Base-by-base conservation (phyloP, 2,113 vertebrate genomes). In the Embiotoca jacksoni region DNA sequence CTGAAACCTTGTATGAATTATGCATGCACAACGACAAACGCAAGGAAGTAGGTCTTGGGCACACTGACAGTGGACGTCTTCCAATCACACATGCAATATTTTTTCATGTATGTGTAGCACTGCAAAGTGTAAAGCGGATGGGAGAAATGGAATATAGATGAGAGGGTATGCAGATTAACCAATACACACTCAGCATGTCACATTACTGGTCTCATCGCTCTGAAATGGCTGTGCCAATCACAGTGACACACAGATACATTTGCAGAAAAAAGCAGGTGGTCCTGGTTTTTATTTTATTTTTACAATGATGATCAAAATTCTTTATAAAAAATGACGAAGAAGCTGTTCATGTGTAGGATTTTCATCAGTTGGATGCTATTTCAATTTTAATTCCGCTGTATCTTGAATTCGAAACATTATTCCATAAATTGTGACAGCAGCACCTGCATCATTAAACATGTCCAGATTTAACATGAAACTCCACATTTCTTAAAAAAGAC, bases 141-240 rank as follows among this genome's bases (percentile, higher is more conserved):
- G 32, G 14, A 5, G 32, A 10, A 44, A 16, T 13, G 52, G n/a
- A 62, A 52, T 4, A 3, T 49, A 71, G 47, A 49, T 72, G 36
- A 52, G 56, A 16, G 13, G 61, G 44, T 49, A 47, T 65, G 16
- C 8, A 36, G 36, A 37, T 61, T 16, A 39, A 14, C 5, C 10
- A 72, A 37, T 39, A 14, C 5, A 31, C 46, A 10, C 13, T 2
- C 35, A 16, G 33, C 5, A 4, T 39, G 35, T 30, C 57, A 52
- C 6, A n/a, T 33, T 16, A 41, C 23, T 44, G 59, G 37, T 44
- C 46, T 53, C 3, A 10, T 37, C 0, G 6, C 47, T 39, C 33
- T 50, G 55, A 57, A 46, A 69, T 44, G 8, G 13, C 36, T 41
- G 15, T 53, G 14, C 14, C 36, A 61, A 32, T 72, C 30, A 72